Percentiles rank a stretch among this genome's conserved stretches.
These are phyloP conservation scores for Lasioglossum vierecki DNA, from an alignment of 2,888 invertebrate species.

Conservation along the genomic window DNA sequence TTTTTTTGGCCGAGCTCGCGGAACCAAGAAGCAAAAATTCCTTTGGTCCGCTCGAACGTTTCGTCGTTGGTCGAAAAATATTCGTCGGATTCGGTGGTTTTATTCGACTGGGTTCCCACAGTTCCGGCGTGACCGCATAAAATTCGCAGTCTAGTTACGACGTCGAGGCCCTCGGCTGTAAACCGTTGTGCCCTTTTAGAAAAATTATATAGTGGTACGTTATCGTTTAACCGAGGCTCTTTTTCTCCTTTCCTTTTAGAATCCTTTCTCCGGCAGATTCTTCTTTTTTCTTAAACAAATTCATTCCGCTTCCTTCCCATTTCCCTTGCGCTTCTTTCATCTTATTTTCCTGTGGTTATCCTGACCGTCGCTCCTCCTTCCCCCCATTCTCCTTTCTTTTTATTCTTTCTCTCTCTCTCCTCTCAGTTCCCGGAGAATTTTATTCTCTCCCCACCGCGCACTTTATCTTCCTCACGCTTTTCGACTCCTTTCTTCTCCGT, in stretches of 20 bases:
- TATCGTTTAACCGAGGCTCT: background rate
- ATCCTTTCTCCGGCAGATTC: background rate
- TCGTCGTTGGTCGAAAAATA: background rate
- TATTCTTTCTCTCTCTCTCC: background rate
- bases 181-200: background rate
- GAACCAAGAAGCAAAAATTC: background rate
- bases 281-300: constrained; percentile 22
- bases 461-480: constrained; percentile 37
- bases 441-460: constrained; percentile 7
- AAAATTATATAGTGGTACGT: background rate
- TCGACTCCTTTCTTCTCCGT: constrained; percentile 25
- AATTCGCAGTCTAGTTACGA: background rate
- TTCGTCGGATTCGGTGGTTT: background rate
- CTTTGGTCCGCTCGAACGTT: background rate
- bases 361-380: background rate
- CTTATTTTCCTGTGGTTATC: background rate
- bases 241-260: background rate
- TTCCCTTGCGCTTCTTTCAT: constrained; percentile 34
- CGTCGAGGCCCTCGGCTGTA: background rate
- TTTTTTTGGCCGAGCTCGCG: background rate
- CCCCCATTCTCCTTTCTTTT: background rate
- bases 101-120: background rate
- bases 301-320: constrained; percentile 34
- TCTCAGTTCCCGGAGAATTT: constrained; percentile 10
- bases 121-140: constrained; percentile 5